Evolutionary conservation across 2,888 invertebrate species (phyloP).

Genomic region (Synanthedon formicaeformis): DNA sequence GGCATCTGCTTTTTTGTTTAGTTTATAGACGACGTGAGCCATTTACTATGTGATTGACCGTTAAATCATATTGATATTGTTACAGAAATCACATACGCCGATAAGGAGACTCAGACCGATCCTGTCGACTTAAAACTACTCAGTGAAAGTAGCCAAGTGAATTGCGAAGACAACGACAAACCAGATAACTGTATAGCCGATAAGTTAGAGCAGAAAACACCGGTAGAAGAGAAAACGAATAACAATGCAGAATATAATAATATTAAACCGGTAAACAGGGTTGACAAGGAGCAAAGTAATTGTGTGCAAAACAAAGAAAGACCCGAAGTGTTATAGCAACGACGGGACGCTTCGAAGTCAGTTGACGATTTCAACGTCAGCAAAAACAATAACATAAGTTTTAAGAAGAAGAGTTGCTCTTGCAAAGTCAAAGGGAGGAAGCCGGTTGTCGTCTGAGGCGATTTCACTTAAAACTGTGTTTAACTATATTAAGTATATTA

Average conservation of each 20-base stretch:
- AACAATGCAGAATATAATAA: constrained; percentile 22
- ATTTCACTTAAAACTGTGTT: background rate
- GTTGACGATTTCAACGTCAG: constrained; percentile 35
- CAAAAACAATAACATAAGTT: constrained; percentile 30
- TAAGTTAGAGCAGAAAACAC: constrained; percentile 14
- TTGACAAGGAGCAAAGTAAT: background rate
- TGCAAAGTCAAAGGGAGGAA: constrained; percentile 51
- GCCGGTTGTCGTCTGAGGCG: constrained; percentile 41
- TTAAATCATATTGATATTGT: constrained; percentile 3
- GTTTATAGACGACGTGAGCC: too few species aligned
- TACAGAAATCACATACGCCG: constrained; percentile 36
- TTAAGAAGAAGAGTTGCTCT: constrained; percentile 53
- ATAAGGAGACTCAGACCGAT: constrained; percentile 57
- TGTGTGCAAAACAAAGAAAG: constrained; percentile 22
- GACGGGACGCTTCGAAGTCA: constrained; percentile 48
- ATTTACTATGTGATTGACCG: too few species aligned
- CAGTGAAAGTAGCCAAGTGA: constrained; percentile 38
- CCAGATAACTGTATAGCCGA: constrained; percentile 5
- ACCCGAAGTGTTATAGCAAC: constrained; percentile 53
- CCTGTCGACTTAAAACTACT: constrained; percentile 37
- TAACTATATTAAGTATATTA: background rate
- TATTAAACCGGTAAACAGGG: constrained; percentile 10
- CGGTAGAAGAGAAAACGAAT: constrained; percentile 15
- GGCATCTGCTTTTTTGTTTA: too few species aligned
- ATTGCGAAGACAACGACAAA: constrained; percentile 15